phyloP scores from a whole-genome alignment of 2,888 invertebrate genomes.

The Parnassius mnemosyne region DNA sequence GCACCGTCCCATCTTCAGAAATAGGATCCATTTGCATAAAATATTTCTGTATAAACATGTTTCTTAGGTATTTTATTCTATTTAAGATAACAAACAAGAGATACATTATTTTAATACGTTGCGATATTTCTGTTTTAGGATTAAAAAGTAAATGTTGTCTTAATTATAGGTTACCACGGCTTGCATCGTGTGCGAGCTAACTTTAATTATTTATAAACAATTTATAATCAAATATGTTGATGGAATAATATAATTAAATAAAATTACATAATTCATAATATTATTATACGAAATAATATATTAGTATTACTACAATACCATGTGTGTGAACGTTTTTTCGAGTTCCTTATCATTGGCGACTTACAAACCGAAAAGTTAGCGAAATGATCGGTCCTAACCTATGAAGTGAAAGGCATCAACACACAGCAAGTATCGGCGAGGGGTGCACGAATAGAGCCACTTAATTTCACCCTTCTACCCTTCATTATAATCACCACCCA shows the following conservation, averaged over 20 bases:
- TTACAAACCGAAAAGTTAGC: conserved; percentile 21
- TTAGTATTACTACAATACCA: too few relatives aligned
- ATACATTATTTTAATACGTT: too few relatives aligned
- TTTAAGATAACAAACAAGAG: too few relatives aligned
- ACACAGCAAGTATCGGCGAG: conserved; percentile 56
- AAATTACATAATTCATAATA: too few relatives aligned
- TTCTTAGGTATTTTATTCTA: background rate
- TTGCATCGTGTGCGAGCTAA: too few relatives aligned
- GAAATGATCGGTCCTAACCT: conserved; percentile 64
- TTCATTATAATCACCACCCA: conserved; percentile 78
- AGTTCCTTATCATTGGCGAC: conserved; percentile 9
- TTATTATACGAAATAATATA: too few relatives aligned
- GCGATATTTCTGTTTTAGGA: too few relatives aligned
- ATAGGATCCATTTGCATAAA: background rate
- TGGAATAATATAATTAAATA: too few relatives aligned
- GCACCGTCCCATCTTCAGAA: background rate
- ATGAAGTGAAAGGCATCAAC: conserved; percentile 73
- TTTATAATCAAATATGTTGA: too few relatives aligned
- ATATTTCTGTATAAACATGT: background rate
- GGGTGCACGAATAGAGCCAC: conserved; percentile 75
- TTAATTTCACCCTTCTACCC: conserved; percentile 78
- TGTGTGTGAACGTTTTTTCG: background rate
- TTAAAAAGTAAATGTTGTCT: too few relatives aligned
- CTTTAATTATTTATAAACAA: too few relatives aligned
- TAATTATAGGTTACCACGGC: too few relatives aligned